Percentiles rank a stretch among this genome's conserved stretches.
Evolutionary conservation across 2,888 invertebrate species (phyloP).

Genomic region (Branchipolynoe longqiensis): DNA sequence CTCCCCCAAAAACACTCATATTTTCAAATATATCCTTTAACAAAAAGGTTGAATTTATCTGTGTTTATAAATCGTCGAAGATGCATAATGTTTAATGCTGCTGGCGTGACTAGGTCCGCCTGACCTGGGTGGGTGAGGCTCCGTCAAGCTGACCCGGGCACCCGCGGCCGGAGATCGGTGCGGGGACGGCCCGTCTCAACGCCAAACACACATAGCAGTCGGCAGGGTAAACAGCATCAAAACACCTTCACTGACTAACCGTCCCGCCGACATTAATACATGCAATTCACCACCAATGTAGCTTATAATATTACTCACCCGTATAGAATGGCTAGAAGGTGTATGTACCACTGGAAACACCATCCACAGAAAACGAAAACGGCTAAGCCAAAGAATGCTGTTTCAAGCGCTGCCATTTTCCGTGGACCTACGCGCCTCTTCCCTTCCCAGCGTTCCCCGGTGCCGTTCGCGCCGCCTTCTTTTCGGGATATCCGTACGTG

Average conservation of each 20-base stretch:
- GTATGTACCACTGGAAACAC: constrained; percentile 65
- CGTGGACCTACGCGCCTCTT: background rate
- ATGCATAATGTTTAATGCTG: no score
- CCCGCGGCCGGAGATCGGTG: background rate
- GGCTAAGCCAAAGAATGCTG: constrained; percentile 60
- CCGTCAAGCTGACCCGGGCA: no score
- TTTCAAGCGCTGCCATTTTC: constrained; percentile 61
- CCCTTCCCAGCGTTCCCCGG: background rate
- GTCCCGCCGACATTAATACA: background rate
- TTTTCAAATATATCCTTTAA: no score
- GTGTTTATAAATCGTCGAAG: no score
- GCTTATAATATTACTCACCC: constrained; percentile 62
- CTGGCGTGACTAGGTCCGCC: no score
- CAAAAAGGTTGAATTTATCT: no score
- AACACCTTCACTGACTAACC: background rate
- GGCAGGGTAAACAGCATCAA: no score
- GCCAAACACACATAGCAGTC: no score
- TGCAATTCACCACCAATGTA: background rate
- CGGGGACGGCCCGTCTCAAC: constrained; percentile 24
- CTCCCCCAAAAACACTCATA: no score
- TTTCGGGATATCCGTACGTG: constrained; percentile 36
- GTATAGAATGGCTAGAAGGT: constrained; percentile 66
- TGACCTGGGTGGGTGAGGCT: no score
- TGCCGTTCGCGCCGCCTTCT: background rate
- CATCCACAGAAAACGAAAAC: constrained; percentile 62